Evolutionary conservation across 2,888 invertebrate genomes (phyloP).

Genomic region (Steinernema carpocapsae): DNA sequence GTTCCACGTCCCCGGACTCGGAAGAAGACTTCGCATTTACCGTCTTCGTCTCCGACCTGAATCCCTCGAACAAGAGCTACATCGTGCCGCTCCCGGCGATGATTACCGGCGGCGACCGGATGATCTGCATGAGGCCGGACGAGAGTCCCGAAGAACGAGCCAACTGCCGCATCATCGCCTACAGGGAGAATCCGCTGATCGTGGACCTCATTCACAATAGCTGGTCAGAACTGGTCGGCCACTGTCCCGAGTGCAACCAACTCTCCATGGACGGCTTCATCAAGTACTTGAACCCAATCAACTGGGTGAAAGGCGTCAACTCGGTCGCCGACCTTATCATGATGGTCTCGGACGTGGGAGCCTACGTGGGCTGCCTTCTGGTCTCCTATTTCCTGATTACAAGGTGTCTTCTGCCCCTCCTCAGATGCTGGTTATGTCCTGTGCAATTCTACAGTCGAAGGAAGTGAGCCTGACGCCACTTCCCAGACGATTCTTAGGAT

Average conservation of each 20-base stretch:
- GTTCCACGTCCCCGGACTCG: slow-evolving; percentile 49
- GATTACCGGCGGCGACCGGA: slow-evolving; percentile 38
- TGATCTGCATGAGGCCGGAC: slow-evolving; percentile 58
- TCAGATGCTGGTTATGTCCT: slow-evolving; percentile 55
- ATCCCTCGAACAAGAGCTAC: slow-evolving; percentile 28
- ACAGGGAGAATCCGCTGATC: slow-evolving; percentile 40
- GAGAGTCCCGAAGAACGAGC: slow-evolving; percentile 51
- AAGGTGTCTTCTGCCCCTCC: slow-evolving; percentile 55
- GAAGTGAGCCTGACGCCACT: neutral
- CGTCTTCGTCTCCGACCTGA: slow-evolving; percentile 58
- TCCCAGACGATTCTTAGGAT: neutral
- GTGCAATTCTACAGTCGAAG: neutral
- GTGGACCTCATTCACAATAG: slow-evolving; percentile 41
- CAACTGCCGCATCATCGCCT: slow-evolving; percentile 50
- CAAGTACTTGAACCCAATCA: slow-evolving; percentile 58
- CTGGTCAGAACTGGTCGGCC: slow-evolving; percentile 46
- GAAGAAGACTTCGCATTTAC: slow-evolving; percentile 61
- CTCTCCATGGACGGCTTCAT: slow-evolving; percentile 56
- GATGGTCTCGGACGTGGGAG: slow-evolving; percentile 53
- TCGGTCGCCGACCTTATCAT: slow-evolving; percentile 58
- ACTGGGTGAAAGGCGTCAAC: slow-evolving; percentile 57
- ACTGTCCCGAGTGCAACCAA: slow-evolving; percentile 64
- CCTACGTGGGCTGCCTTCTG: slow-evolving; percentile 50
- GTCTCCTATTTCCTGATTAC: slow-evolving; percentile 53
- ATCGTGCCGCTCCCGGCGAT: slow-evolving; percentile 39